These are phyloP conservation scores for Temnothorax rugatulus DNA, from an alignment of 2,888 invertebrate genomes.

Conservation along the genomic window DNA sequence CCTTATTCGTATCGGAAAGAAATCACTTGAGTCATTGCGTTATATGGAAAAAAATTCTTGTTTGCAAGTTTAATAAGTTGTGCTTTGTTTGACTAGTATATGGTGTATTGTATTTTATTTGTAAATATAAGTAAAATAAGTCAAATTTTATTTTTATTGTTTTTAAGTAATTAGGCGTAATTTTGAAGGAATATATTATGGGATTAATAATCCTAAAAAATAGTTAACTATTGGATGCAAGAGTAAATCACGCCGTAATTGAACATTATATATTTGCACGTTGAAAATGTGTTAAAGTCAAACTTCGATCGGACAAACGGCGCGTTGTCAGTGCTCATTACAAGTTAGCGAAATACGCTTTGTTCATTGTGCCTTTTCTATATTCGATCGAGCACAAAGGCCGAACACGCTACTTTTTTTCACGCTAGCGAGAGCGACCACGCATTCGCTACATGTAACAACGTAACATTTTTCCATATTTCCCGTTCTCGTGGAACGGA, in stretches of 20 bases:
- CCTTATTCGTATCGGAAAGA: constrained; percentile 3
- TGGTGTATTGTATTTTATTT: neutral
- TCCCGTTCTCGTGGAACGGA: constrained; percentile 46
- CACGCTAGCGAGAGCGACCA: constrained; percentile 17
- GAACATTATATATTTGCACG: constrained; percentile 17
- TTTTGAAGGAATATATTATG: neutral
- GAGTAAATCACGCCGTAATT: constrained; percentile 7
- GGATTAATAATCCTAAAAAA: neutral
- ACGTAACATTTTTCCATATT: constrained; percentile 56
- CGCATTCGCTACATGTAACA: constrained; percentile 38
- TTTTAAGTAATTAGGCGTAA: neutral
- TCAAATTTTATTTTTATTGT: neutral
- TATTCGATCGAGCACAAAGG: constrained; percentile 41
- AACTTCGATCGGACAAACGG: constrained; percentile 20
- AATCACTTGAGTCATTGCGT: neutral
- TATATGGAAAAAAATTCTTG: neutral
- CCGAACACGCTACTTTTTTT: constrained; percentile 34
- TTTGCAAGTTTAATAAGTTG: neutral
- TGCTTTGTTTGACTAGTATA: neutral
- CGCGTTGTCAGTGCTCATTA: constrained; percentile 40
- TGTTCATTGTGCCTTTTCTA: constrained; percentile 20
- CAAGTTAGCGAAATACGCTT: constrained; percentile 21
- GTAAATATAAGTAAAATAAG: neutral
- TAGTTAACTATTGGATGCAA: constrained; percentile 2
- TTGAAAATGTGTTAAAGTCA: constrained; percentile 28